Evolutionary conservation across 2,797 vertebrate species (phyloP).

Genomic region (Spinus olivaceus): DNA sequence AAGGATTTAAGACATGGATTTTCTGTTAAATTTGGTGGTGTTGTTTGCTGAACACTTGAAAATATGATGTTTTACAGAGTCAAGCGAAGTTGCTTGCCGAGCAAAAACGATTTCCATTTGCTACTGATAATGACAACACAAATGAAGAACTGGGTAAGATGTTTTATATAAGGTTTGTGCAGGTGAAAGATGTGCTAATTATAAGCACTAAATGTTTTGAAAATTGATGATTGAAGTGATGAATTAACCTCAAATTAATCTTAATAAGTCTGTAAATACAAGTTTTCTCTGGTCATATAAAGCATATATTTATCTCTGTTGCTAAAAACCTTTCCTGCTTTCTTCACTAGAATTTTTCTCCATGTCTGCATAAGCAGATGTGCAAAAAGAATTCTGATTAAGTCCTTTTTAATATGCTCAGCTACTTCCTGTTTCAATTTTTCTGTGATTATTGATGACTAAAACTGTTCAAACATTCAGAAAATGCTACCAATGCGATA

Average conservation of each 20-base stretch:
- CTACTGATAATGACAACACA: conserved; percentile 86
- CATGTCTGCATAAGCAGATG: neutral
- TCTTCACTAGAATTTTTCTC: neutral
- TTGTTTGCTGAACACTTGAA: conserved; percentile 5
- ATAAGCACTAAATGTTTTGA: neutral
- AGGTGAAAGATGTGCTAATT: neutral
- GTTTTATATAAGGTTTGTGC: neutral
- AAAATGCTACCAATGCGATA: neutral
- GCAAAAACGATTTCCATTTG: conserved; percentile 93
- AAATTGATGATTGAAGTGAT: neutral
- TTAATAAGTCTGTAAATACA: neutral
- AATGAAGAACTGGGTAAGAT: conserved; percentile 93
- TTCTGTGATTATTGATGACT: neutral
- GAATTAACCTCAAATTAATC: neutral
- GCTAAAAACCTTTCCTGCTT: neutral
- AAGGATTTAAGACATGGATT: neutral
- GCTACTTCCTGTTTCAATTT: neutral
- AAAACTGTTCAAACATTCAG: neutral
- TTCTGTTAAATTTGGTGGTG: neutral
- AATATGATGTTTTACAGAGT: conserved; percentile 77
- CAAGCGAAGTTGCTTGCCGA: conserved; percentile 93
- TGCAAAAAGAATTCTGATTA: neutral
- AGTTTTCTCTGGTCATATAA: neutral
- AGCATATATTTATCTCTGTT: neutral
- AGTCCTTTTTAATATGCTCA: neutral